Percentiles rank a stretch among this genome's conserved stretches.
phyloP scores from a whole-genome alignment of 2,797 vertebrate species.

The Sebastes ruberrimus region DNA sequence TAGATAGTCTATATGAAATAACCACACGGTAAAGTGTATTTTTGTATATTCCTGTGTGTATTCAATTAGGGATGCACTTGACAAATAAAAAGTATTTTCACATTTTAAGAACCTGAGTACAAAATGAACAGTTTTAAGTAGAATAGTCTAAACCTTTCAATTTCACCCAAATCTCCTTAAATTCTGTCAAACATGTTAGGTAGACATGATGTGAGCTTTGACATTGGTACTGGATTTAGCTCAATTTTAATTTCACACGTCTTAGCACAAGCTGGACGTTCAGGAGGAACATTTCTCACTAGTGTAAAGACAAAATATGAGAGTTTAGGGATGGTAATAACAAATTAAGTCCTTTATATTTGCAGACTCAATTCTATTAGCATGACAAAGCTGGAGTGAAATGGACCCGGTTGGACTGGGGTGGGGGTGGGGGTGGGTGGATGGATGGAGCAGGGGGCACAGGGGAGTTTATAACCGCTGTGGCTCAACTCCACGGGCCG shows the following conservation, averaged over 20 bases:
- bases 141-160: not conserved
- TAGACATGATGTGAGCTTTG: not conserved
- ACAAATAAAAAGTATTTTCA: too few relatives aligned
- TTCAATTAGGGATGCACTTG: too few relatives aligned
- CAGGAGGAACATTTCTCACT: slow-evolving; percentile 76
- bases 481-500: slow-evolving; percentile 85
- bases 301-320: slow-evolving; percentile 75
- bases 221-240: not conserved
- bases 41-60: too few relatives aligned
- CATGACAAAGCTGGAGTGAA: slow-evolving; percentile 96
- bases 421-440: slow-evolving; percentile 56
- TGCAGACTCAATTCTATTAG: slow-evolving; percentile 94
- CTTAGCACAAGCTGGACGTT: slow-evolving; percentile 66
- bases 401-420: slow-evolving; percentile 90
- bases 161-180: not conserved
- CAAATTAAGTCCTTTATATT: slow-evolving; percentile 97
- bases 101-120: too few relatives aligned
- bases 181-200: slow-evolving; percentile 5
- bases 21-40: too few relatives aligned
- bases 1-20: too few relatives aligned
- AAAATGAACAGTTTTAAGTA: too few relatives aligned
- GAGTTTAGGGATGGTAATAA: slow-evolving; percentile 85
- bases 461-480: slow-evolving; percentile 78
- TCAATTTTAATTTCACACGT: slow-evolving; percentile 8
- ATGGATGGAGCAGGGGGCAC: slow-evolving; percentile 62